A percentile compares a stretch with the other conserved stretches of the same genome.
Conservation (phyloP, 2,888 invertebrate genomes). For the Serripes groenlandicus region DNA sequence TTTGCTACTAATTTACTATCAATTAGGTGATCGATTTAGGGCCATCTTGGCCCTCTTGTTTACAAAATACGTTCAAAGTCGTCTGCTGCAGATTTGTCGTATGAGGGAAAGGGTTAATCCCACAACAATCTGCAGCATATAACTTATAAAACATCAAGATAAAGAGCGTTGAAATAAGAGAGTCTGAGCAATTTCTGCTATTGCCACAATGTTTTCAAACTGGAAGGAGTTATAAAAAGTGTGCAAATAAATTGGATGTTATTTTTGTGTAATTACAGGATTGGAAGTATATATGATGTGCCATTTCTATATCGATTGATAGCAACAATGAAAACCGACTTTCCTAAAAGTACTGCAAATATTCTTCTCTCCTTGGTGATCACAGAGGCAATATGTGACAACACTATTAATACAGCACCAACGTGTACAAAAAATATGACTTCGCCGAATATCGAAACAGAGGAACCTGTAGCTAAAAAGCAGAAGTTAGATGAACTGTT, state of each 20-base stretch:
- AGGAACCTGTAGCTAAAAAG: not conserved
- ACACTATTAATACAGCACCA: not conserved
- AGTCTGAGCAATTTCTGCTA: too few species aligned
- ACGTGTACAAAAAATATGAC: not conserved
- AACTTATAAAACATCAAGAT: too few species aligned
- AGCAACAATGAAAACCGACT: constrained; percentile 2
- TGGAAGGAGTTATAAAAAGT: not conserved
- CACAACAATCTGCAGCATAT: too few species aligned
- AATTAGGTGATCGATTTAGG: too few species aligned
- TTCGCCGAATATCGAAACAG: not conserved
- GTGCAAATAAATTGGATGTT: not conserved
- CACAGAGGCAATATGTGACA: constrained; percentile 53
- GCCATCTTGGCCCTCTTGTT: too few species aligned
- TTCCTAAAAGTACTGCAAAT: constrained; percentile 39
- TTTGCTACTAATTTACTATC: too few species aligned
- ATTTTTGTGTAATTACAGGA: constrained; percentile 42
- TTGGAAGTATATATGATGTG: constrained; percentile 58
- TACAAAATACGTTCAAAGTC: too few species aligned
- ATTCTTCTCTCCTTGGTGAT: constrained; percentile 33
- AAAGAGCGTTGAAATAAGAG: too few species aligned
- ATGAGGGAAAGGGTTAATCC: too few species aligned
- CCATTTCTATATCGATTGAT: constrained; percentile 53
- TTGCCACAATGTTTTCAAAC: too few species aligned
- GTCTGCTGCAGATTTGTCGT: too few species aligned
- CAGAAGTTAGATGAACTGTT: constrained; percentile 4